Evolutionary conservation across 2,113 vertebrate genomes (phyloP), one percentile per base, ranked within the genome.

Genomic region (Misgurnus mizolepis): DNA sequence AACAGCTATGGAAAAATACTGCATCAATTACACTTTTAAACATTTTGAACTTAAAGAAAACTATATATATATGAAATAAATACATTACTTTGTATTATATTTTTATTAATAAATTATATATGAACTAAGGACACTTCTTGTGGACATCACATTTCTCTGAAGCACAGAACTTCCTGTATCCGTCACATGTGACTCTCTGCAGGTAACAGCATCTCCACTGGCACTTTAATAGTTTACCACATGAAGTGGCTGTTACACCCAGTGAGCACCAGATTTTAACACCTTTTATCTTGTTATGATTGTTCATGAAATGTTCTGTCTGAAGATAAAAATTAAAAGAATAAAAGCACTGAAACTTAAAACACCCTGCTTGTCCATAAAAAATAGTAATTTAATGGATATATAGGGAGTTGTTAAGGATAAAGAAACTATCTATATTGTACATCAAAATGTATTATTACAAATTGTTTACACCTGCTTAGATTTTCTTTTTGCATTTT

Each of bases 171-270:
- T 70, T 58, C 53, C 39, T 4, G 70, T 39, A 5, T 74, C 40
- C 7, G 71, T 27, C 43, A 64, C 60, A 12, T 64, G 83, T 79
- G 65, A 81, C 83, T 78, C 79, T 84, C 83, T 81, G 80, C 55
- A 82, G 65, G 76, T 84, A 84, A 79, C 93, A 93, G 90, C 90
- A 89, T 85, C 89, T 92, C 92, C 92, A 93, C 91, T 92, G 92
- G 93, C 90, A 87, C 80, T 86, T 64, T 79, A 85, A 50, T 90
- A 50, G 43, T 86, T 83, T 91, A 89, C 92, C 92, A 92, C 88
- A 91, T 93, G 92, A 91, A 93, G 92, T 89, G 91, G 90, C 92
- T 93, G 92, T 93, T 92, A 93, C 92, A 93, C 86, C 87, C 90
- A 90, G 92, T 70, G 87, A 90, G 90, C 90, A 89, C 91, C 90